Evolutionary conservation across 1,140 invertebrate species (phyloP), one percentile per base, ranked within the genome.

Genomic region (Brachystomella parvula): DNA sequence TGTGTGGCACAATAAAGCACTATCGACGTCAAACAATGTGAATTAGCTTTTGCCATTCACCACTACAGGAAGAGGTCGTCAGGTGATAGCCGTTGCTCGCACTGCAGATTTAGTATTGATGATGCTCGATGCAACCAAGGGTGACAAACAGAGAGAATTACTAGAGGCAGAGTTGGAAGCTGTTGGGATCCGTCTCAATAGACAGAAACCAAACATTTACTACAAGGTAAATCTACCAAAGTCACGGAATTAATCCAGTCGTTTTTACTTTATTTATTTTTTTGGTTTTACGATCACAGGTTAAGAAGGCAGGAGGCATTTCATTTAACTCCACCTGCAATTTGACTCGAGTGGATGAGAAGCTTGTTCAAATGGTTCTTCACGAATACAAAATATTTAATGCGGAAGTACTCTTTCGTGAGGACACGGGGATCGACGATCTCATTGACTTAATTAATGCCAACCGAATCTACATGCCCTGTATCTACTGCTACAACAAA

Each of bases 321-420:
- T 94, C 94, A n/a, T 98, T 99, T 75, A 99, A 97, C 75, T 89
- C 95, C 0, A 99, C 94, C 1, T 92, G 94, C 76, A 84, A 90
- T 9, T 79, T 99, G 28, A 96, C 94, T 0, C 90, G 90, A 79
- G 85, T 94, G 61, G 94, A 95, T 79, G 96, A 99, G 76, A 99
- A 98, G 83, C 82, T 99, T 82, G 93, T 99, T 53, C 94, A 98
- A 80, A 88, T 95, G 85, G 96, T 99, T 75, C 80, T 99, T 9
- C 95, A 99, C 76, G 96, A 98, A 78, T 99, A 98, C 79, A 99
- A 98, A 82, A 96, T 98, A 76, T 98, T 98, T 78, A 98, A 98
- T 82, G 94, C 94, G 28, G 96, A 98, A 82, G 90, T 93, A 70
- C 80, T 99, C 47, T 98, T 99, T 78, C 82, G 96, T 26, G 96